Base-by-base conservation (phyloP, 2,888 invertebrate species). In the Salticus scenicus region DNA sequence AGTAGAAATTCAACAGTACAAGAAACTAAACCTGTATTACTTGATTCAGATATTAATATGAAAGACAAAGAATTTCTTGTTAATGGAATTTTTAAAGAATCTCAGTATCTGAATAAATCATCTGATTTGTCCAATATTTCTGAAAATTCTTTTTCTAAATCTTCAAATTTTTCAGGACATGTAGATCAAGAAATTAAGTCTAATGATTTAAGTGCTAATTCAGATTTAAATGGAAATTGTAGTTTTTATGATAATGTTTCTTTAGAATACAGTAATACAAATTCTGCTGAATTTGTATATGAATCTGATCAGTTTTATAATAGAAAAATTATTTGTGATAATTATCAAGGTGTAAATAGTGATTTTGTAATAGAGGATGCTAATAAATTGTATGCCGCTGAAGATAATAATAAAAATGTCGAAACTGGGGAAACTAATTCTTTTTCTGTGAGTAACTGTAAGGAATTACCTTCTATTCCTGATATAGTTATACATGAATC, bases 401-500 rank as follows among this genome's bases (percentile, higher is more conserved):
- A 37, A 4, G 7, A 4, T 7, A 10, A 37, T 4, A 37, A 10
- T 37, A 37, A 37, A 7, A 4, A 37, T 37, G 37, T 37, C 37
- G 37, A 7, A 10, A 37, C 10, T 37, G 37, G 10, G 10, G 7
- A 4, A 7, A 4, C 37, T 37, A 10, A 5, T 47, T 14, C 10
- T 2, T 47, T 47, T 47, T 47, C 42, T 37, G 7, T 7, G 17
- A 14, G n/a, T 2, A 2, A 17, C 17, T 4, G 24, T 1, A 1
- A 24, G 10, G 28, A 24, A 30, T 30, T 47, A 51, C 20, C 27
- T 30, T 27, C 30, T n/a, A 47, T 83, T 33, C 83, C 83, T 41
- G 71, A 77, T 27, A 83, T 83, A n/a, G 51, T 83, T 20, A 33
- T 83, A 20, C 72, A 72, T 30, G 83, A 83, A 51, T 76, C 71